phyloP scores from a whole-genome alignment of 2,113 vertebrate genomes.

The Chionomys nivalis region DNA sequence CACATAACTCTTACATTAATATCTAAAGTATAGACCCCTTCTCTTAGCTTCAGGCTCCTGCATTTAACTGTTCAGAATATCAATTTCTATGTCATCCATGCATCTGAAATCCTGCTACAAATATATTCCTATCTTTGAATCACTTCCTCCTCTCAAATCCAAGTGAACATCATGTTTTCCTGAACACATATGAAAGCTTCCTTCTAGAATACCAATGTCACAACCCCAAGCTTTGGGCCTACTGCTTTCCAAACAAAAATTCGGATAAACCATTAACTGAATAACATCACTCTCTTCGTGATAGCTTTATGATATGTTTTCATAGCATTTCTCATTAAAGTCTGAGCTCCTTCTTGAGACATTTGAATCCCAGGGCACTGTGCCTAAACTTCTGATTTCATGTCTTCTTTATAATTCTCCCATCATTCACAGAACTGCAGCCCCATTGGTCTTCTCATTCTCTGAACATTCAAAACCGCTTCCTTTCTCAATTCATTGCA shows the following conservation, averaged over 20 bases:
- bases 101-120: constrained; percentile 42
- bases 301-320: background rate
- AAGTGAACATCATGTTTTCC: background rate
- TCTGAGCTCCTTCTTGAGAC: background rate
- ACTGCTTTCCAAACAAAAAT: constrained; percentile 12
- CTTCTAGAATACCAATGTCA: background rate
- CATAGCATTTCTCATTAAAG: background rate
- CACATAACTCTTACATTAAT: background rate
- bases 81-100: background rate
- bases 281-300: constrained; percentile 34
- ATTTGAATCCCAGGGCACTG: background rate
- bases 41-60: background rate
- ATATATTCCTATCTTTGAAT: background rate
- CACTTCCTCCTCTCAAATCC: background rate
- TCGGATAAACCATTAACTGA: constrained; percentile 3
- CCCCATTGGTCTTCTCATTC: background rate
- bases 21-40: background rate
- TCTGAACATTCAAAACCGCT: background rate
- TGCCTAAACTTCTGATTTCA: background rate
- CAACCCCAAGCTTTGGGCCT: background rate
- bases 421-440: background rate
- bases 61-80: constrained; percentile 36
- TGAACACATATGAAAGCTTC: background rate
- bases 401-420: background rate
- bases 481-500: background rate